These are phyloP conservation scores for Pseudonaja textilis DNA, from an alignment of 2,113 vertebrate species.

Conservation along the genomic window DNA sequence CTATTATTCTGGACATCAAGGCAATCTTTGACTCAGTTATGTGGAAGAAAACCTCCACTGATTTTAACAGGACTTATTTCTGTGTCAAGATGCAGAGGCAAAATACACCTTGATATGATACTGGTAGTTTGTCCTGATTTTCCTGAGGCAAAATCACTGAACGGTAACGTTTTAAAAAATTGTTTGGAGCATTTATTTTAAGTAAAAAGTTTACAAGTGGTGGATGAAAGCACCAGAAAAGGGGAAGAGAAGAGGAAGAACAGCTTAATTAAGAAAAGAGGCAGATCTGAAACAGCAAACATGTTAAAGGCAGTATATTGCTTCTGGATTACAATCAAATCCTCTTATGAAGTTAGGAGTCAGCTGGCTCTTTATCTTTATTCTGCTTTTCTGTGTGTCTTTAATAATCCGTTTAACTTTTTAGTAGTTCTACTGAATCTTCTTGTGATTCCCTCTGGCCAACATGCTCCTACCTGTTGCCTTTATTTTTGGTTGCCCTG, in stretches of 20 bases:
- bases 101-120: background rate
- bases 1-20: background rate
- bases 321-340: background rate
- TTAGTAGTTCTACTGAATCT: background rate
- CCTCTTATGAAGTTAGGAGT: background rate
- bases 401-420: background rate
- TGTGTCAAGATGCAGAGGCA: background rate
- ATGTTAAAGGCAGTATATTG: background rate
- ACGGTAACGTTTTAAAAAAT: background rate
- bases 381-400: background rate
- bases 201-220: background rate
- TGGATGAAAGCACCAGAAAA: background rate
- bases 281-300: background rate
- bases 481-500: background rate
- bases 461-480: background rate
- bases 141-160: background rate
- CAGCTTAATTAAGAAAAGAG: background rate
- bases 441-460: background rate
- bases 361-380: background rate
- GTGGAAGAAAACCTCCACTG: background rate
- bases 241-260: background rate
- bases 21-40: background rate
- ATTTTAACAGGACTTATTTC: background rate
- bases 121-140: background rate
- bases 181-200: background rate